phyloP scores from a whole-genome alignment of 2,113 vertebrate genomes.

The Sorex araneus region DNA sequence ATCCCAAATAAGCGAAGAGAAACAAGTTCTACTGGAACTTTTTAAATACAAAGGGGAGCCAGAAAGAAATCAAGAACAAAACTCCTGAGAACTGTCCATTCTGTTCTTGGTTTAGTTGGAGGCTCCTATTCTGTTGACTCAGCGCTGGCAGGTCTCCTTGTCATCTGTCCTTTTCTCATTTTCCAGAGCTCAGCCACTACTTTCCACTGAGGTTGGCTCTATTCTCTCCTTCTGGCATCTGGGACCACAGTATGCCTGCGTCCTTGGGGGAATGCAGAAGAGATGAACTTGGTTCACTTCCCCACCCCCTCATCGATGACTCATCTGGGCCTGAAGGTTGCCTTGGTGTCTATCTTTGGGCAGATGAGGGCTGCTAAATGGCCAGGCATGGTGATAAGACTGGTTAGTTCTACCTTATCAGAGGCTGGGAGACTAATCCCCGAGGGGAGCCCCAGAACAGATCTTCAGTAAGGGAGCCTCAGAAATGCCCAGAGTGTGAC shows the following conservation, averaged over 20 bases:
- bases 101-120: constrained; percentile 15
- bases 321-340: constrained; percentile 75
- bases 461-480: neutral
- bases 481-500: neutral
- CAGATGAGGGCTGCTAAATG: constrained; percentile 40
- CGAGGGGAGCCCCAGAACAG: neutral
- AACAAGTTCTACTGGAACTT: neutral
- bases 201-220: constrained; percentile 71
- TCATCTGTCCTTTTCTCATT: constrained; percentile 56
- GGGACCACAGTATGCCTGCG: constrained; percentile 44
- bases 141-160: constrained; percentile 35
- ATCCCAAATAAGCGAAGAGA: constrained; percentile 32
- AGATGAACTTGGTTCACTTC: constrained; percentile 45
- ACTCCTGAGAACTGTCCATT: neutral
- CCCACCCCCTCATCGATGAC: constrained; percentile 28
- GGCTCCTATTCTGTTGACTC: constrained; percentile 31
- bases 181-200: constrained; percentile 50
- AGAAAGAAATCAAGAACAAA: neutral
- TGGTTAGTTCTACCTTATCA: neutral
- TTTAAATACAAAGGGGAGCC: constrained; percentile 28
- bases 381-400: constrained; percentile 8
- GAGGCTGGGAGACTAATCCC: neutral
- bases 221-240: constrained; percentile 64
- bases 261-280: constrained; percentile 53
- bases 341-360: constrained; percentile 65